Conservation (phyloP, 2,888 invertebrate species). For the Chelonus formosanus region DNA sequence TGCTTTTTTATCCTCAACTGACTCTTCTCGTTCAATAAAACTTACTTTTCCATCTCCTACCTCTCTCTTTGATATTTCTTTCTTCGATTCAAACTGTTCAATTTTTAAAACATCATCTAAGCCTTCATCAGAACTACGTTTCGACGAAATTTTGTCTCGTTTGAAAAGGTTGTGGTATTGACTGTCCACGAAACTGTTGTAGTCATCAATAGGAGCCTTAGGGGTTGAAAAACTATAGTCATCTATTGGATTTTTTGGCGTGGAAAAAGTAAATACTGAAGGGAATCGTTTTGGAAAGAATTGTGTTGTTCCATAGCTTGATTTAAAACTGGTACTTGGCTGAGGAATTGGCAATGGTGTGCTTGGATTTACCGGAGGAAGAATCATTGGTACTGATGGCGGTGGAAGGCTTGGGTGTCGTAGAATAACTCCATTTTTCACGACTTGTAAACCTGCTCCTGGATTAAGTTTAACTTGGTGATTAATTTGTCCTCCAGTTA, state of each 20-base stretch:
- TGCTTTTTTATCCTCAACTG: slow-evolving; percentile 37
- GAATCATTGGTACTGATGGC: slow-evolving; percentile 48
- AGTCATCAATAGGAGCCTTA: slow-evolving; percentile 17
- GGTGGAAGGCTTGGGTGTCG: slow-evolving; percentile 54
- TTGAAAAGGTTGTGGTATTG: slow-evolving; percentile 54
- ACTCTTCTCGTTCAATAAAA: slow-evolving; percentile 39
- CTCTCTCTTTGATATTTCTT: slow-evolving; percentile 43
- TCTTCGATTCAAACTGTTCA: slow-evolving; percentile 35
- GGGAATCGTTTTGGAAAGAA: slow-evolving; percentile 48
- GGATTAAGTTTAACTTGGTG: slow-evolving; percentile 64
- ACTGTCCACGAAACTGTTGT: slow-evolving; percentile 46
- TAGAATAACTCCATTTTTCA: slow-evolving; percentile 56
- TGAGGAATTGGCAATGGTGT: slow-evolving; percentile 36
- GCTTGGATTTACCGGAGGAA: slow-evolving; percentile 52
- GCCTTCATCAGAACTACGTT: slow-evolving; percentile 38
- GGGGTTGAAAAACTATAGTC: slow-evolving; percentile 29
- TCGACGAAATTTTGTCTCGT: slow-evolving; percentile 45
- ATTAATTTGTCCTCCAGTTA: slow-evolving; percentile 74
- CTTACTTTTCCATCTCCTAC: slow-evolving; percentile 44
- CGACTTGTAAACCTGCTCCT: slow-evolving; percentile 55
- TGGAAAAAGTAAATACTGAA: slow-evolving; percentile 37
- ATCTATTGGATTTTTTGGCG: slow-evolving; percentile 35
- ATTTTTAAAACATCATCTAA: slow-evolving; percentile 14
- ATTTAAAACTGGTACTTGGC: slow-evolving; percentile 36
- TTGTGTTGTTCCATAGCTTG: slow-evolving; percentile 35